phyloP scores from a whole-genome alignment of 2,113 vertebrate species.

The Otocyon megalotis region DNA sequence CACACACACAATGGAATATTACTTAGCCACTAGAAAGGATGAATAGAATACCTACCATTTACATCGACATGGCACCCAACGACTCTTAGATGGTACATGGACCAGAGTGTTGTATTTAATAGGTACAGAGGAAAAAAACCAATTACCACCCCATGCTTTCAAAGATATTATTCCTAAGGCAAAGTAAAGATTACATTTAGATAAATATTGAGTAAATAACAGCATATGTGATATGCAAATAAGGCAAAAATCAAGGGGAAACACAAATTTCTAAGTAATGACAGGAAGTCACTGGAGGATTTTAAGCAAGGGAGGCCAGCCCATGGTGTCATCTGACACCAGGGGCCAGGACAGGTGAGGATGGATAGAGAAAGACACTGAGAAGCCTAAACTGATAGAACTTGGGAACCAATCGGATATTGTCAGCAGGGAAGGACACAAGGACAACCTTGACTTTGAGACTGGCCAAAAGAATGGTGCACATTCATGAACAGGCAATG shows the following conservation, averaged over 20 bases:
- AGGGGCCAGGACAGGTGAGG: neutral
- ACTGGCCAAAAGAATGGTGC: neutral
- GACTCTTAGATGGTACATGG: neutral
- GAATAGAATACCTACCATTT: too few species aligned
- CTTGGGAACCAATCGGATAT: neutral
- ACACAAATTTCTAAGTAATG: neutral
- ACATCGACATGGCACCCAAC: too few species aligned
- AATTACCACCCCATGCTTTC: neutral
- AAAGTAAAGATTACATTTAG: neutral
- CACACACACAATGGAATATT: too few species aligned
- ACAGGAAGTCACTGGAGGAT: neutral
- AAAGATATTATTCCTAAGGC: neutral
- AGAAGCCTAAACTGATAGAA: neutral
- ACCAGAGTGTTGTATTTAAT: neutral
- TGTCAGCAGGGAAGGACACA: neutral
- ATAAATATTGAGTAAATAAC: neutral
- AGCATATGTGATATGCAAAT: neutral
- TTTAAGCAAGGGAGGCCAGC: neutral
- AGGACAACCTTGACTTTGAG: neutral
- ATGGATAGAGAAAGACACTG: neutral
- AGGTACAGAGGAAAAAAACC: neutral
- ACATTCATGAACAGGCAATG: neutral
- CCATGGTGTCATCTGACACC: neutral
- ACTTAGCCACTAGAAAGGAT: too few species aligned
- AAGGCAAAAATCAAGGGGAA: neutral